Base-by-base conservation (phyloP, 2,888 invertebrate genomes). In the Alentia gelatinosa region DNA sequence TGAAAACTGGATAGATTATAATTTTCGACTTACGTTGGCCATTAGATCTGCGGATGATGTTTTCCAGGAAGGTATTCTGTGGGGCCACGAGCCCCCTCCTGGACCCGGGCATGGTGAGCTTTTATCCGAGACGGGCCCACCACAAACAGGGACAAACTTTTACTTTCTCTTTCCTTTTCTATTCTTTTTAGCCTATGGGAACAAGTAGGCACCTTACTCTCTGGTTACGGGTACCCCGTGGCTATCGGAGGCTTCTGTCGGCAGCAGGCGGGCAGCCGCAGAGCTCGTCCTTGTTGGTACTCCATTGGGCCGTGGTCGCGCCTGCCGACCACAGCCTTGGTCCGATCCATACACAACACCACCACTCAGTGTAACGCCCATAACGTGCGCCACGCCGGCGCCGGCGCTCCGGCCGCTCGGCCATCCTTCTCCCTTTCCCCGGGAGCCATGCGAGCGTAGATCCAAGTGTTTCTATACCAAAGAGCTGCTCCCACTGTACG, bases 51-150 rank as follows among this genome's bases (percentile, higher is more conserved):
- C 99, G 97, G 96, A 99, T 99, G 97, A 99, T 99, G 97, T 99
- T 99, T 97, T 99, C 99, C 96, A 99, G 97, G 97, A 99, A 99
- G 96, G 99, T 99, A 97, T 99, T 99, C 97, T 99, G 99, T 96
- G 99, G 99, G 97, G 99, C 99, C 96, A 99, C 99, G 96, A 99
- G 98, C 97, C 99, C 99, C 92, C 96, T 93, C 47, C 95, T 92
- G 15, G 95, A 95, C 30, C 95, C 95, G 12, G 95, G 95, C 96
- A 96, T 96, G 79, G 15, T 37, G 79, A 19, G 23, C 15, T 12
- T 19, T 79, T 79, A 79, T 79, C 79, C 79, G 35, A n/a, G 56
- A 56, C 56, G 56, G 56, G 56, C n/a, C 56, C 56, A 56, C 47
- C 19, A 56, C 56, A 56, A 56, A 56, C n/a, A 56, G 56, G 56